phyloP scores from a whole-genome alignment of 2,888 invertebrate species.

The Polydrusus tereticollis region DNA sequence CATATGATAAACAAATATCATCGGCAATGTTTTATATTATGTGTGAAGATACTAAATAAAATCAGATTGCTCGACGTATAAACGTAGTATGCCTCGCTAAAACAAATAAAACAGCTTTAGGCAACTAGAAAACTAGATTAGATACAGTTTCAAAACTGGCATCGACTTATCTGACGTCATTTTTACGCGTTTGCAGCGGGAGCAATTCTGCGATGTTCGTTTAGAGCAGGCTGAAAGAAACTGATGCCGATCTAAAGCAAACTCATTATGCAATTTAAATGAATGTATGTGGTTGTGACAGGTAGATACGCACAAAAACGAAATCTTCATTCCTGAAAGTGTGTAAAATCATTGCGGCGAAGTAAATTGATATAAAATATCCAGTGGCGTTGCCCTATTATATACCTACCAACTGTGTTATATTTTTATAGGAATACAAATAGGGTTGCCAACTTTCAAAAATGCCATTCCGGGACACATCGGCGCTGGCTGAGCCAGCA shows the following conservation, averaged over 20 bases:
- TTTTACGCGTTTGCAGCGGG: constrained; percentile 19
- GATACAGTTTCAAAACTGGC: constrained; percentile 43
- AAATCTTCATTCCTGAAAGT: not conserved
- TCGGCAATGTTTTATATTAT: constrained; percentile 34
- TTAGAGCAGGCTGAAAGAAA: constrained; percentile 2
- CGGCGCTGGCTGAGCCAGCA: no score
- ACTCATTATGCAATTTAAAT: constrained; percentile 14
- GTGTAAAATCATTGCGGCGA: no score
- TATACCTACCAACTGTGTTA: no score
- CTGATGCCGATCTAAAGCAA: not conserved
- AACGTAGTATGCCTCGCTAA: constrained; percentile 30
- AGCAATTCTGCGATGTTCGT: constrained; percentile 6
- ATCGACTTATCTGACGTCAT: constrained; percentile 40
- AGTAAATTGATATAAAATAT: no score
- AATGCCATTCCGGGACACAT: no score
- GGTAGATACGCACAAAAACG: not conserved
- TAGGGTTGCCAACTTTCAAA: no score
- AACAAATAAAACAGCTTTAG: constrained; percentile 41
- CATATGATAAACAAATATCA: constrained; percentile 26
- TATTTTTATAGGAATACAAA: no score
- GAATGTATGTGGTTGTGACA: not conserved
- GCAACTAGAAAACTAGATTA: constrained; percentile 47
- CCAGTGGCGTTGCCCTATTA: no score
- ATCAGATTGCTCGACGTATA: constrained; percentile 17
- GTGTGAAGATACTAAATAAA: constrained; percentile 32